Percentiles rank a stretch among this genome's conserved stretches.
Conservation (phyloP, 2,113 vertebrate species). For the Megalops atlanticus region DNA sequence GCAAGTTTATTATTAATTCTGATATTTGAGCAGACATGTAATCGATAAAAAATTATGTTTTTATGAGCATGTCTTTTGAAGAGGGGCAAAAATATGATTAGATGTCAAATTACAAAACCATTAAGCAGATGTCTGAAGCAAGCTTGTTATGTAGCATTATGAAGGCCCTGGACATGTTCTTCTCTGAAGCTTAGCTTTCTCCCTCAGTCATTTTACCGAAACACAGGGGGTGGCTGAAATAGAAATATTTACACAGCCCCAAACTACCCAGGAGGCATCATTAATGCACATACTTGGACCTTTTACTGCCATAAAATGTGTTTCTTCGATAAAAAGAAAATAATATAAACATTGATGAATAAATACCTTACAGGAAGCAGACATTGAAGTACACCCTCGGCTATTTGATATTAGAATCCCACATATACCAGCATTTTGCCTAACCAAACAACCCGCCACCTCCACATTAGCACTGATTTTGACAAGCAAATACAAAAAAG, state of each 20-base stretch:
- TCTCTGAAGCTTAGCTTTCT: conserved; percentile 53
- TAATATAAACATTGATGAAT: background rate
- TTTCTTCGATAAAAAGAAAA: conserved; percentile 11
- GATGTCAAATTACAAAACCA: conserved; percentile 46
- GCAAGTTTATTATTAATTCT: background rate
- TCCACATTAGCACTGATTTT: background rate
- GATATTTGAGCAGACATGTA: conserved; percentile 13
- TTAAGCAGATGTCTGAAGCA: conserved; percentile 58
- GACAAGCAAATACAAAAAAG: conserved; percentile 35
- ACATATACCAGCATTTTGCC: background rate
- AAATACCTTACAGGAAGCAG: background rate
- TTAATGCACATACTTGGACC: conserved; percentile 70
- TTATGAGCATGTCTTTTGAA: background rate
- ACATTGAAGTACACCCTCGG: background rate
- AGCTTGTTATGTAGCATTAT: conserved; percentile 62
- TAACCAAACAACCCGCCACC: background rate
- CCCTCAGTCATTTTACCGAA: conserved; percentile 54
- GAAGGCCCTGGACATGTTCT: conserved; percentile 56
- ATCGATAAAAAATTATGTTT: conserved; percentile 34
- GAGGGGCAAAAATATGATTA: conserved; percentile 34
- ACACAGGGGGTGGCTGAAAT: conserved; percentile 58
- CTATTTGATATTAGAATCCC: background rate
- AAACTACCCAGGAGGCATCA: conserved; percentile 70
- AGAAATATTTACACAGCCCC: conserved; percentile 70
- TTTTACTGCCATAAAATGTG: conserved; percentile 39